These are phyloP conservation scores for Gallinago jamesoni DNA, from an alignment of 2,113 vertebrate genomes.

Conservation along the genomic window DNA sequence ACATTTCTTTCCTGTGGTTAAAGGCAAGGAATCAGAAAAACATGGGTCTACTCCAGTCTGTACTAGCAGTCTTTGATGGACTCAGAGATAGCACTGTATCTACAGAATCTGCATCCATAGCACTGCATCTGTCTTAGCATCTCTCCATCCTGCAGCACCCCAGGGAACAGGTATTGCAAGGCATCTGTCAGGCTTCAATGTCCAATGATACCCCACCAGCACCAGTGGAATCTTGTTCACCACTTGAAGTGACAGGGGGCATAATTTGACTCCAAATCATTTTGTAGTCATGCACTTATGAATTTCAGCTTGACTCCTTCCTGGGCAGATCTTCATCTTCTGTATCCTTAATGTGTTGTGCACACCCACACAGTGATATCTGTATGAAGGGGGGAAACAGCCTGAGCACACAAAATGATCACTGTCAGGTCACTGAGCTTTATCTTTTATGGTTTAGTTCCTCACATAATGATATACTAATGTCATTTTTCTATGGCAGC, in stretches of 20 bases:
- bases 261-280: neutral
- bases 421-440: neutral
- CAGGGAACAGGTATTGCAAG: neutral
- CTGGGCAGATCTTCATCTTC: neutral
- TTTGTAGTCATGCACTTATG: neutral
- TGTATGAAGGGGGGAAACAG: neutral
- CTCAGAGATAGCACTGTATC: neutral
- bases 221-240: neutral
- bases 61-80: neutral
- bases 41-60: neutral
- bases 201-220: neutral
- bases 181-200: neutral
- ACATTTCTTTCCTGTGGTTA: neutral
- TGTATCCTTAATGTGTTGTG: neutral
- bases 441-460: neutral
- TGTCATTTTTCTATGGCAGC: neutral
- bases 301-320: neutral
- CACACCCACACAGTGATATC: neutral
- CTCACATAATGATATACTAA: neutral
- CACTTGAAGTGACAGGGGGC: neutral
- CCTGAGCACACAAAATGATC: neutral
- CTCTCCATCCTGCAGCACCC: neutral
- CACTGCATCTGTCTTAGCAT: neutral
- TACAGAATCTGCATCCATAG: neutral
- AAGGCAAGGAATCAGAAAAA: slow-evolving; percentile 15